Evolutionary conservation across 2,113 vertebrate species (phyloP).

Genomic region (Nesoenas mayeri): DNA sequence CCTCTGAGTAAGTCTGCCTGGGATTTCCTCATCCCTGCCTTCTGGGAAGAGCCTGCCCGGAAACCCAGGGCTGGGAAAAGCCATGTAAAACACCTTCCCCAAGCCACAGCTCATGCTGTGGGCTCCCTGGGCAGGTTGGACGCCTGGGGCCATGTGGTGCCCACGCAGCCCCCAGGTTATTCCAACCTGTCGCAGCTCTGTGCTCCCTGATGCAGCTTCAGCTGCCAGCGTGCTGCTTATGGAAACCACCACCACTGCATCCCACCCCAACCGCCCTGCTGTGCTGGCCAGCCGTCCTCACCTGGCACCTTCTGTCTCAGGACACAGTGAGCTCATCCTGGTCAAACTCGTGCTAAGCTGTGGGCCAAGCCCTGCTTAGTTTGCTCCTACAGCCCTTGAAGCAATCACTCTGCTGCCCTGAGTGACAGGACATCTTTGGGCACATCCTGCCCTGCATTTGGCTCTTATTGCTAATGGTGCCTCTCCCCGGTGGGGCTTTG

Average conservation of each 20-base stretch:
- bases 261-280: not conserved
- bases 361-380: not conserved
- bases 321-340: not conserved
- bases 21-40: not conserved
- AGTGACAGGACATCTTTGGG: not conserved
- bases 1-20: not conserved
- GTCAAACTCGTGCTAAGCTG: not conserved
- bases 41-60: not conserved
- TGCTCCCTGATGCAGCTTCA: not conserved
- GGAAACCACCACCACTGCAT: not conserved
- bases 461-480: not conserved
- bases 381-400: not conserved
- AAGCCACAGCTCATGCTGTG: not conserved
- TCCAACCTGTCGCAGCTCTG: not conserved
- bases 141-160: too few relatives aligned
- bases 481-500: not conserved
- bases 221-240: not conserved
- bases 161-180: not conserved
- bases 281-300: not conserved
- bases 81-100: not conserved
- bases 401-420: not conserved
- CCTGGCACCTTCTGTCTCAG: not conserved
- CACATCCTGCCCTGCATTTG: not conserved
- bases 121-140: not conserved
- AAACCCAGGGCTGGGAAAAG: not conserved